These are phyloP conservation scores for Taenioides sp. DNA, from an alignment of 2,797 vertebrate genomes.

Conservation along the genomic window DNA sequence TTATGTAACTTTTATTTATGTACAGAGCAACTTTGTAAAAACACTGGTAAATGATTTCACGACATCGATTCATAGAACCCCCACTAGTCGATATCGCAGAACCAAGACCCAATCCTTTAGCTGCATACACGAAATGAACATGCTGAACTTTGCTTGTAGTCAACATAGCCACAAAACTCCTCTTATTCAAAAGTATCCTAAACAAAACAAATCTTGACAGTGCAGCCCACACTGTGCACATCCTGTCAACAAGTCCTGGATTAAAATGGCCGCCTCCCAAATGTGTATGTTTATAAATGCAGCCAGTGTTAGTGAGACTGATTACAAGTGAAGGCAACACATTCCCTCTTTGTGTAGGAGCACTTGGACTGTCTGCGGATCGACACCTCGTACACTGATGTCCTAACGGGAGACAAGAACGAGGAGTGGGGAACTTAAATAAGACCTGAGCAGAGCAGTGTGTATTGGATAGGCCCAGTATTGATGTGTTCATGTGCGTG, in stretches of 20 bases:
- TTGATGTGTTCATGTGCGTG: conserved; percentile 73
- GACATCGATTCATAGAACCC: too few species aligned
- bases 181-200: background rate
- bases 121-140: too few species aligned
- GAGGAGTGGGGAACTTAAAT: conserved; percentile 58
- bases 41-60: too few species aligned
- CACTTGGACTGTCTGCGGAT: conserved; percentile 24
- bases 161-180: background rate
- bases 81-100: too few species aligned
- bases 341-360: conserved; percentile 14
- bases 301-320: background rate
- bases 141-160: background rate
- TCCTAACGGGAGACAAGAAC: conserved; percentile 41
- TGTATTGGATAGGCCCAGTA: conserved; percentile 76
- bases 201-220: background rate
- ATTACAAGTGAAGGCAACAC: conserved; percentile 14
- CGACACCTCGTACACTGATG: conserved; percentile 26
- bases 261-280: conserved; percentile 1
- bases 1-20: too few species aligned
- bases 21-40: background rate
- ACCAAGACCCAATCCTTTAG: background rate
- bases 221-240: background rate
- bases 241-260: background rate
- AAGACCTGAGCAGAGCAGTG: conserved; percentile 59
- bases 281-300: background rate